phyloP scores from a whole-genome alignment of 2,797 vertebrate genomes.

The Dendrocincla tyrannina region DNA sequence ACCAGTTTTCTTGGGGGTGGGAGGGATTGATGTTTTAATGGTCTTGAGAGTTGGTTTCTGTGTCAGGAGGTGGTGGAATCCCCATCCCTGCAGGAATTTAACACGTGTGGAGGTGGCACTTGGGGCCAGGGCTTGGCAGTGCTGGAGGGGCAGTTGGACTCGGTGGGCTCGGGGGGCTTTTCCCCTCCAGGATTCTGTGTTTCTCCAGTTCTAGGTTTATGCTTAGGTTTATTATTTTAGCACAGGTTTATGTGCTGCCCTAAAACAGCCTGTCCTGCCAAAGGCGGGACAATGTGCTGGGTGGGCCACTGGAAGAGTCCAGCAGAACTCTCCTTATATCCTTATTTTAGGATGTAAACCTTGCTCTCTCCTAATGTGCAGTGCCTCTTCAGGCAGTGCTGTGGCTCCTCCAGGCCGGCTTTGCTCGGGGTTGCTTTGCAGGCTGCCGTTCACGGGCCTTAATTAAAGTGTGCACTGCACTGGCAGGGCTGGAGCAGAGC shows the following conservation, averaged over 20 bases:
- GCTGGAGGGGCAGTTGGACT: not conserved
- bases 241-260: not conserved
- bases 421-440: not conserved
- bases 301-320: not conserved
- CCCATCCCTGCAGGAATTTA: not conserved
- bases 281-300: not conserved
- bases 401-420: not conserved
- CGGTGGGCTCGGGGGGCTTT: accelerated
- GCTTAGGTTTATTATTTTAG: no score
- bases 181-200: not conserved
- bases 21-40: not conserved
- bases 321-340: not conserved
- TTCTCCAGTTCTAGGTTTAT: not conserved
- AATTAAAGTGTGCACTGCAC: not conserved
- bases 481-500: not conserved
- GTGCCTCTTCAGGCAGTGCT: not conserved
- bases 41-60: not conserved
- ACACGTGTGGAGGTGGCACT: not conserved
- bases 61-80: not conserved
- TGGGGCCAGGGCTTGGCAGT: not conserved
- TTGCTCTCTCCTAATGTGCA: not conserved
- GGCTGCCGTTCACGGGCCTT: not conserved
- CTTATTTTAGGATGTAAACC: not conserved
- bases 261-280: not conserved
- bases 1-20: accelerated